Base-by-base conservation (phyloP, 2,888 invertebrate genomes). In the Eudemis profundana region DNA sequence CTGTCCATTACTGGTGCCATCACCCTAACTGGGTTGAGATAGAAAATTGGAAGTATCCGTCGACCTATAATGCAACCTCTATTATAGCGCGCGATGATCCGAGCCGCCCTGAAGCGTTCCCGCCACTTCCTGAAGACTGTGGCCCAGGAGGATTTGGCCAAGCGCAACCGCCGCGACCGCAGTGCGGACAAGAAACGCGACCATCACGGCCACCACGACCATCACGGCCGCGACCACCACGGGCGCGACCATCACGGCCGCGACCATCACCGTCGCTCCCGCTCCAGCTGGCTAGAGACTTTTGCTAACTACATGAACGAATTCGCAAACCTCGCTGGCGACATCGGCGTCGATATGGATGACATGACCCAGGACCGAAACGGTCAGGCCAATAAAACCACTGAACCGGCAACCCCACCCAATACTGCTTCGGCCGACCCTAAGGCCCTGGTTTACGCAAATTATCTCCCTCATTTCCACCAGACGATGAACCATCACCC, bases 221-320 rank as follows among this genome's bases (percentile, higher is more conserved):
- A 72, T 21, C 74, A 72, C 21, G 79, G 78, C 0, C 74, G 8
- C 8, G 33, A 82, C 38, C 77, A 75, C n/a, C 65, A 66, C 29
- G 68, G 65, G 17, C 69, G 70, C n/a, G 74, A 76, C 19, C 73
- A 72, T 21, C 74, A 72, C 21, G 79, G 78, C 0, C 74, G 8
- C 8, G 33, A 82, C 38, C 77, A 75, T 29, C 75, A 76, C 40
- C 82, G 80, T 36, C 79, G 83, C 46, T 60, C 71, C 29, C 79
- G 79, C 36, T 44, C 61, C 61, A 86, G 90, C 69, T 93, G 93
- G 93, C 75, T 93, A 3, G 90, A 93, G 1, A 86, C 86, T 27
- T 87, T 93, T 62, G 76, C 87, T 4, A 85, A 84, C 7, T 93
- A 93, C 71, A 84, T 93, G 80, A 93, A 93, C 68, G 93, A 93